phyloP scores from a whole-genome alignment of 1,140 invertebrate genomes.

The Camponotus vicinus region DNA sequence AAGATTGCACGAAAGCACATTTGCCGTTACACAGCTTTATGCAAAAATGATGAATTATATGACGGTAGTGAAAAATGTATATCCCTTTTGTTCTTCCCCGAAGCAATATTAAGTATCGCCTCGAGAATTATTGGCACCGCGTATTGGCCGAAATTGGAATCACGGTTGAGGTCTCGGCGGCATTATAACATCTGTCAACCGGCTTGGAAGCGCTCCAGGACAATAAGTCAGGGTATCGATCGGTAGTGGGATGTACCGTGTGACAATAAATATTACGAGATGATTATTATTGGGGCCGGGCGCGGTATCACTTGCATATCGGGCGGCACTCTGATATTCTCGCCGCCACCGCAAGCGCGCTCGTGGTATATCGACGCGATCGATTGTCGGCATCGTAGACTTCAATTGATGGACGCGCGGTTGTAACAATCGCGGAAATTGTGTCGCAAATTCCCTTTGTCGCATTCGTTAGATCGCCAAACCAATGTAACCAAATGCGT shows the following conservation, averaged over 20 bases:
- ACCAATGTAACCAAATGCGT: conserved; percentile 30
- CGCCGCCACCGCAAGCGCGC: conserved; percentile 9
- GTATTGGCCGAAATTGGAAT: conserved; percentile 55
- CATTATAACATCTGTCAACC: conserved; percentile 57
- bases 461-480: conserved; percentile 39
- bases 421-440: conserved; percentile 63
- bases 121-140: conserved; percentile 51
- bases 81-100: conserved; percentile 26
- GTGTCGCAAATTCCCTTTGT: conserved; percentile 60
- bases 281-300: conserved; percentile 68
- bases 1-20: conserved; percentile 1
- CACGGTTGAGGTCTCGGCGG: conserved; percentile 56
- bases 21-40: neutral
- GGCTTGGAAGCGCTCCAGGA: conserved; percentile 55
- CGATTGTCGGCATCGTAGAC: conserved; percentile 50
- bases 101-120: conserved; percentile 56
- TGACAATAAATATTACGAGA: conserved; percentile 71
- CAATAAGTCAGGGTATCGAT: conserved; percentile 56
- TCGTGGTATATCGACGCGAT: conserved; percentile 35
- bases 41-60: neutral
- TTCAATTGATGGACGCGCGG: conserved; percentile 52
- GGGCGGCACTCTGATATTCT: conserved; percentile 28
- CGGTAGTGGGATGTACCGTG: conserved; percentile 29
- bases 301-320: conserved; percentile 36
- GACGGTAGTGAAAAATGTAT: neutral